phyloP scores from a whole-genome alignment of 2,888 invertebrate species.

The Nephrotoma appendiculata region DNA sequence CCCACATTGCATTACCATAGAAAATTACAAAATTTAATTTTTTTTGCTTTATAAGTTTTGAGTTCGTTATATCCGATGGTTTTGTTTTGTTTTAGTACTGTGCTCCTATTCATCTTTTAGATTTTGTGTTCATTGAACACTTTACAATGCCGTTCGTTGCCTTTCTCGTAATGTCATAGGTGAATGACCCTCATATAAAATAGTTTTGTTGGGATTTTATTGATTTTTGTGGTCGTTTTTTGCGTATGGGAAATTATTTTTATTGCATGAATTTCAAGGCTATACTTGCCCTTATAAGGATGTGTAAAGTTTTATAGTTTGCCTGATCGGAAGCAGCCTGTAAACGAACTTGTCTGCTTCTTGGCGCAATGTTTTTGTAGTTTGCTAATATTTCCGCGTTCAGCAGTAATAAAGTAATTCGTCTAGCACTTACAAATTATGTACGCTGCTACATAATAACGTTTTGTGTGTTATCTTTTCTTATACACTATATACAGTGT shows the following conservation, averaged over 20 bases:
- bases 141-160: background rate
- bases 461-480: background rate
- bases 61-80: background rate
- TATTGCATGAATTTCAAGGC: background rate
- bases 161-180: background rate
- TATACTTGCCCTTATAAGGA: background rate
- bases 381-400: too few species aligned
- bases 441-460: background rate
- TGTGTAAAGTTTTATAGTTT: too few species aligned
- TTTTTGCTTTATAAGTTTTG: background rate
- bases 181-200: background rate
- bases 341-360: too few species aligned
- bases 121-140: background rate
- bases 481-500: background rate
- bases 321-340: too few species aligned
- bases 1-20: background rate
- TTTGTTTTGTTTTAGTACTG: background rate
- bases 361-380: too few species aligned
- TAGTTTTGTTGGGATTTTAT: background rate
- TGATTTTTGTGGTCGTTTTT: background rate
- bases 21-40: background rate
- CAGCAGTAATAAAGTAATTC: too few species aligned
- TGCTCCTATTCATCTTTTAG: background rate
- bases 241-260: background rate
- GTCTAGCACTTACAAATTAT: background rate